Base-by-base conservation (phyloP, 2,113 vertebrate species). In the Hucho hucho region DNA sequence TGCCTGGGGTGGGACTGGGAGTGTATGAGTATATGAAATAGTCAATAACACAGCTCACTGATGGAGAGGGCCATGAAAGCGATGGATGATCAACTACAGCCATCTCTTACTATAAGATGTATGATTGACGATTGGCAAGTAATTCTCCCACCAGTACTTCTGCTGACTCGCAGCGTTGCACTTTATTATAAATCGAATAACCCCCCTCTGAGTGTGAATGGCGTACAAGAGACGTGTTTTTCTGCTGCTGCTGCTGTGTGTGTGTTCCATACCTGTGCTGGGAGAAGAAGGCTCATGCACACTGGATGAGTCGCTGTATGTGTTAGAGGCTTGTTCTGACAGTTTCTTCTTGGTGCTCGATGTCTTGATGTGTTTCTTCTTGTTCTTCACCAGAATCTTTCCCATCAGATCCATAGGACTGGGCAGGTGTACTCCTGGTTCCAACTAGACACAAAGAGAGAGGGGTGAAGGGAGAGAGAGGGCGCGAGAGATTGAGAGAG, bases 351-450 rank as follows among this genome's bases (percentile, higher is more conserved):
- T 98, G 14, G 91, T 91, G 76, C 95, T 95, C 95, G 7, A 95
- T 0, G 92, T 91, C 76, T 99, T 99, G 75, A 95, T 95, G 0
- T 96, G 96, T 71, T 97, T 98, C 92, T 99, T 99, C 85, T 99
- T 99, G 91, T 99, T 99, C 87, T 99, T 99, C 83, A 99, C 95
- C 70, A 99, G 88, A 80, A 99, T 99, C 90, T 99, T 99, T 68
- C 97, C 97, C 93, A 96, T 96, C 82, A 99, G 93, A 63, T 99
- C 97, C 90, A 94, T 93, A 0, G 98, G 98, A 83, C 98, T 98
- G 63, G 98, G 98, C 65, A 99, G 93, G 14, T 95, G 94, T 32
- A 95, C 92, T 0, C 95, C 93, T 2, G 95, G 75, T 84, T 98
- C 97, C 89, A 99, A 89, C 98, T 99, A 75, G 49, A 84, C 28